These are phyloP conservation scores for Astropecten irregularis DNA, from an alignment of 53 echinoderm and acorn worm species.

Conservation along the genomic window DNA sequence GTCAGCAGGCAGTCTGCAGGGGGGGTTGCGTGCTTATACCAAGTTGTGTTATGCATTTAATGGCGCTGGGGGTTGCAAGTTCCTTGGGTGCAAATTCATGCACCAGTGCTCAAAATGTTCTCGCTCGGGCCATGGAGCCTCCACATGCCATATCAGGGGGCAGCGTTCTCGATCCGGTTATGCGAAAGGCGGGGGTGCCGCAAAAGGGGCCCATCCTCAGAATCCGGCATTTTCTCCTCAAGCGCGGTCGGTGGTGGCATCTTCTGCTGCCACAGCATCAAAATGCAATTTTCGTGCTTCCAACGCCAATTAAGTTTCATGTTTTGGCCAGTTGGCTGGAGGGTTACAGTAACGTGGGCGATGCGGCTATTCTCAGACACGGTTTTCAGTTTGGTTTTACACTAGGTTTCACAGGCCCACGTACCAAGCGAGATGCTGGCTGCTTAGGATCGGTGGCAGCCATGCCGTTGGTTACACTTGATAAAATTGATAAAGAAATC, in stretches of 20 bases:
- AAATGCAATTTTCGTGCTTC: background rate
- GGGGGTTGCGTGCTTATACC: background rate
- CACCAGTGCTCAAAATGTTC: background rate
- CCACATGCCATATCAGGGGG: background rate
- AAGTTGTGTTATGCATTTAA: background rate
- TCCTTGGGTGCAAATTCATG: background rate
- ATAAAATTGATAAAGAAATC: no score
- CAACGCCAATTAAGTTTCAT: background rate
- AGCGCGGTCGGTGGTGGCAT: background rate
- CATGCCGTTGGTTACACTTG: background rate
- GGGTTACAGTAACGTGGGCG: background rate
- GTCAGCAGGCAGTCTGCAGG: background rate
- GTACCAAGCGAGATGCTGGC: background rate
- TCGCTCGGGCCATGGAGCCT: background rate
- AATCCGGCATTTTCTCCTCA: background rate
- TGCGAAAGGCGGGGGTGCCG: background rate
- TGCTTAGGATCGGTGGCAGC: background rate
- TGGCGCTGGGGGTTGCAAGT: background rate
- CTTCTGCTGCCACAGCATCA: no score
- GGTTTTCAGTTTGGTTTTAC: constrained; percentile 10
- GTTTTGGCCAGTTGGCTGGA: background rate
- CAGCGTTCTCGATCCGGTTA: background rate
- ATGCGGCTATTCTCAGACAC: background rate
- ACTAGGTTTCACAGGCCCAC: background rate
- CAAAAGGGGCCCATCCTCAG: background rate